These are phyloP conservation scores for Tetranychus piercei DNA, from an alignment of 2,888 invertebrate species.

Conservation along the genomic window DNA sequence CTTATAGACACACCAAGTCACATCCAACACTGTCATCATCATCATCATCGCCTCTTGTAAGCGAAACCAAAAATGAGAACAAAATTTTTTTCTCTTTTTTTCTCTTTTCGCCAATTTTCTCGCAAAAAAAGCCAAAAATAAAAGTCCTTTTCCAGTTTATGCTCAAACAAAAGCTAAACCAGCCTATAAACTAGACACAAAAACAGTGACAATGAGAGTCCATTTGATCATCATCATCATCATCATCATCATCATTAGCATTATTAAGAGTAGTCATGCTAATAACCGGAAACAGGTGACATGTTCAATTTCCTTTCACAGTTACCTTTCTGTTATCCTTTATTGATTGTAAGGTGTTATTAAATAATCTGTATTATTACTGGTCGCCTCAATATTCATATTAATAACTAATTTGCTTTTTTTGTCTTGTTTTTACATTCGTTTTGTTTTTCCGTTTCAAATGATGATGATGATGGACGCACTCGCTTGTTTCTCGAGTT, in stretches of 20 bases:
- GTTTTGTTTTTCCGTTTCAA: not conserved
- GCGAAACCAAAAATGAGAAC: no score
- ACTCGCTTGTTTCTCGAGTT: not conserved
- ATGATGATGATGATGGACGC: not conserved
- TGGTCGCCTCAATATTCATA: not conserved
- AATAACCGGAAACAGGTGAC: conserved; percentile 7
- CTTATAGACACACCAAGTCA: not conserved
- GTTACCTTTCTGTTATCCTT: not conserved
- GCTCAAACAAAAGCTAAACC: no score
- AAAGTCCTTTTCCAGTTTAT: no score
- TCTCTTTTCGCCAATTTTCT: no score
- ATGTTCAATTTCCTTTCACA: not conserved
- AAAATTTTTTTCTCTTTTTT: no score
- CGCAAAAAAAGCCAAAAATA: no score
- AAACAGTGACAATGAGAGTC: no score
- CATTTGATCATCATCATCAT: no score
- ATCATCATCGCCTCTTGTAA: no score
- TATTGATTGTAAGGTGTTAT: not conserved
- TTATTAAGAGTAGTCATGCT: not conserved
- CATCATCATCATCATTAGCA: not conserved
- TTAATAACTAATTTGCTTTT: no score
- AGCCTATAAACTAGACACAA: no score
- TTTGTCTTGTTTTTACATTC: no score
- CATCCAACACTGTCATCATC: not conserved
- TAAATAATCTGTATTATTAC: not conserved